Conservation (phyloP, 2,113 vertebrate species). For the Saccopteryx leptura region DNA sequence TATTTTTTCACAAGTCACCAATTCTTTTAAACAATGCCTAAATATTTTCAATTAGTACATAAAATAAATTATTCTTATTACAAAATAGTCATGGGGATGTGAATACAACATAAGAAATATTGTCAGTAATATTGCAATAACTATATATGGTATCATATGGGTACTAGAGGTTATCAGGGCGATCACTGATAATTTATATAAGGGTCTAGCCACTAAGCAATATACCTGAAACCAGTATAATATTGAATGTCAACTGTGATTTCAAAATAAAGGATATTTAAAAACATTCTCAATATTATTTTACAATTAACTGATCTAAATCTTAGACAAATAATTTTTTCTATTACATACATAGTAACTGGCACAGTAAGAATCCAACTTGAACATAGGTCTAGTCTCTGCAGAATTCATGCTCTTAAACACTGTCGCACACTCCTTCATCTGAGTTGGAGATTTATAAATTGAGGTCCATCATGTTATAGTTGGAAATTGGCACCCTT, state of each 20-base stretch:
- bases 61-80: conserved; percentile 13
- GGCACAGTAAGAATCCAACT: neutral
- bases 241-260: neutral
- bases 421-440: neutral
- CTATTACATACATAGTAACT: neutral
- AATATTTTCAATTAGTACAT: neutral
- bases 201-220: neutral
- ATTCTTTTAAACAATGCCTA: neutral
- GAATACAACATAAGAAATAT: neutral
- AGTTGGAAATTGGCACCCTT: conserved; percentile 1
- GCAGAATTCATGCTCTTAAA: conserved; percentile 35
- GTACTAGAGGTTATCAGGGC: neutral
- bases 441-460: neutral
- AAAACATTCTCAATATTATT: neutral
- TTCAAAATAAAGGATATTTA: neutral
- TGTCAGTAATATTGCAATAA: neutral
- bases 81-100: neutral
- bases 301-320: neutral
- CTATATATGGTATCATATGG: neutral
- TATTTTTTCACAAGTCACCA: neutral
- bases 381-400: neutral
- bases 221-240: neutral
- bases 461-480: neutral
- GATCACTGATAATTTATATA: neutral
- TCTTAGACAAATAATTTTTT: neutral